Evolutionary conservation across 2,113 vertebrate species (phyloP).

Genomic region (Pica pica): DNA sequence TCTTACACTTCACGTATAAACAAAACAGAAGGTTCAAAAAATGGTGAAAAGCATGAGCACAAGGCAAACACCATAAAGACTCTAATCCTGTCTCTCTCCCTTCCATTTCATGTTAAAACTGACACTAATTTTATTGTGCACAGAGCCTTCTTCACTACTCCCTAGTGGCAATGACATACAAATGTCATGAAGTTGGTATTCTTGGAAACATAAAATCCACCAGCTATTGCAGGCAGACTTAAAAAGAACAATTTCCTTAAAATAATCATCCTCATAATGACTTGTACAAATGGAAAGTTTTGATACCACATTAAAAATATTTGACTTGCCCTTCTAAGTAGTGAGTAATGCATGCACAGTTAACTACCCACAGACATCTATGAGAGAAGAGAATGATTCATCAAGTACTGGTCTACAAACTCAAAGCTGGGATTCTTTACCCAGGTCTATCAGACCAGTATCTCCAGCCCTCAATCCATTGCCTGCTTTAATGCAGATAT

Average conservation of each 20-base stretch:
- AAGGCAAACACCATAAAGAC: background rate
- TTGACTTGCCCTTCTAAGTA: background rate
- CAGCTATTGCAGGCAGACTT: background rate
- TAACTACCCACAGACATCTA: background rate
- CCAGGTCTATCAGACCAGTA: background rate
- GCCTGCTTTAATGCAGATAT: background rate
- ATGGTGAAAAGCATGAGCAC: background rate
- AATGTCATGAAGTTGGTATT: background rate
- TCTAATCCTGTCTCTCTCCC: background rate
- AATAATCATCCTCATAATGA: background rate
- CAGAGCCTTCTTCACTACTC: background rate
- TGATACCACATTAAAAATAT: constrained; percentile 47
- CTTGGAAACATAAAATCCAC: background rate
- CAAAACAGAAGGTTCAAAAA: background rate
- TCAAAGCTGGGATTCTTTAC: background rate
- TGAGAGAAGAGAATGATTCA: background rate
- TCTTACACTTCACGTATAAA: background rate
- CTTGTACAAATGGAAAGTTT: background rate
- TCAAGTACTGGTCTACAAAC: background rate
- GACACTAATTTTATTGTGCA: background rate
- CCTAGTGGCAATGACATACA: background rate
- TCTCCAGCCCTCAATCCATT: background rate
- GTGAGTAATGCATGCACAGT: background rate
- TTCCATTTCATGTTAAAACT: background rate
- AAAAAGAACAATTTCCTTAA: constrained; percentile 39